phyloP scores from a whole-genome alignment of 2,113 vertebrate species.

The Glaucidium brasilianum region DNA sequence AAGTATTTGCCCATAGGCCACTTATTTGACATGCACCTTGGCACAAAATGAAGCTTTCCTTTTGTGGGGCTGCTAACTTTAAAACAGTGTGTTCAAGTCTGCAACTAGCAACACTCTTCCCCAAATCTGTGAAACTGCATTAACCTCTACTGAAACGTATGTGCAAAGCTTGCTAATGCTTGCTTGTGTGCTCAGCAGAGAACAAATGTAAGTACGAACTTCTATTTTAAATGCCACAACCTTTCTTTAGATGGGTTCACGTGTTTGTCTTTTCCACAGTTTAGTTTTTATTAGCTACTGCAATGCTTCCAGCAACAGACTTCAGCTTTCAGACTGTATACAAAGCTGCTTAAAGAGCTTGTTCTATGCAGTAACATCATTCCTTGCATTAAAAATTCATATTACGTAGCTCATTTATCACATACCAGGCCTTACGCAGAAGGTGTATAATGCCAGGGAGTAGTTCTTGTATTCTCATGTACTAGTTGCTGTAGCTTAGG shows the following conservation, averaged over 20 bases:
- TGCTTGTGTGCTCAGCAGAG: not conserved
- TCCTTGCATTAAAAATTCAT: not conserved
- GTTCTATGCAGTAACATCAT: not conserved
- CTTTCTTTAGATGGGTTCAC: not conserved
- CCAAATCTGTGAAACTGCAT: not conserved
- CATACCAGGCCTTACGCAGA: not conserved
- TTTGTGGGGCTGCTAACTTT: not conserved
- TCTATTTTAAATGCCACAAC: not conserved
- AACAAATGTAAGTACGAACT: not conserved
- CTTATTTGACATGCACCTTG: not conserved
- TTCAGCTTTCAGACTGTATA: not conserved
- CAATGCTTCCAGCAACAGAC: not conserved
- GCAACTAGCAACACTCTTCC: not conserved
- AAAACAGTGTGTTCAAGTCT: not conserved
- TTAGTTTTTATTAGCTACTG: not conserved
- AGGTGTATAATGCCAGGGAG: not conserved
- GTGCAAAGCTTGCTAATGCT: not conserved
- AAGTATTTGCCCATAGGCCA: not conserved
- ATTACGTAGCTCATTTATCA: not conserved
- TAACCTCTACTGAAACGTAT: not conserved
- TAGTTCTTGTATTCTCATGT: not conserved
- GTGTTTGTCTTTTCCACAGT: accelerated
- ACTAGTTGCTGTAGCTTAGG: not conserved
- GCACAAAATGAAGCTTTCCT: not conserved
- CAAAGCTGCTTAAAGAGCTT: not conserved